Percentiles rank a stretch among this genome's conserved stretches.
Evolutionary conservation across 2,888 invertebrate genomes (phyloP).

Genomic region (Zonitis immaculata): DNA sequence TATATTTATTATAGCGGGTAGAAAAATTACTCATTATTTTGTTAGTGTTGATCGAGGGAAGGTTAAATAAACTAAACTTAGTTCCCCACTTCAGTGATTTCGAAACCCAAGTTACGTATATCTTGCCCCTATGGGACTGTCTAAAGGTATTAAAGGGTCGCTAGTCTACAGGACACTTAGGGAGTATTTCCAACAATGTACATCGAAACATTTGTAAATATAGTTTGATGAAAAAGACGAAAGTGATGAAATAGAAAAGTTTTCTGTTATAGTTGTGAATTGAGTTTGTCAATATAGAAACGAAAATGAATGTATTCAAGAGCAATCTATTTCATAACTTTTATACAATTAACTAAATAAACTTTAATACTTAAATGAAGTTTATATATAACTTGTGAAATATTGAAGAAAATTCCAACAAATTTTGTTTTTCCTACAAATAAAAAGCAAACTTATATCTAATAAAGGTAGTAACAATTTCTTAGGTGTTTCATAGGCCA

Average conservation of each 20-base stretch:
- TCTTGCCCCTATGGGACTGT: neutral
- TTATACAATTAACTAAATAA: neutral
- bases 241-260: conserved; percentile 1
- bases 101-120: neutral
- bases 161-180: neutral
- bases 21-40: neutral
- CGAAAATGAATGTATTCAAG: neutral
- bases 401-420: too few relatives aligned
- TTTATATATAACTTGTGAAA: too few relatives aligned
- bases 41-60: neutral
- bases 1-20: too few relatives aligned
- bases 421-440: too few relatives aligned
- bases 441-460: too few relatives aligned
- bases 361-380: too few relatives aligned
- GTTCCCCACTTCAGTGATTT: neutral
- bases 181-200: neutral
- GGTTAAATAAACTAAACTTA: neutral
- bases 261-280: neutral
- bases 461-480: conserved; percentile 23
- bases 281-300: neutral
- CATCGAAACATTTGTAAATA: neutral
- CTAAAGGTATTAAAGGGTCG: neutral
- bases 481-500: conserved; percentile 36
- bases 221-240: neutral
- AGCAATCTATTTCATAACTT: neutral